phyloP scores from a whole-genome alignment of 2,113 vertebrate genomes.

The Chamaetylas fuelleborni region DNA sequence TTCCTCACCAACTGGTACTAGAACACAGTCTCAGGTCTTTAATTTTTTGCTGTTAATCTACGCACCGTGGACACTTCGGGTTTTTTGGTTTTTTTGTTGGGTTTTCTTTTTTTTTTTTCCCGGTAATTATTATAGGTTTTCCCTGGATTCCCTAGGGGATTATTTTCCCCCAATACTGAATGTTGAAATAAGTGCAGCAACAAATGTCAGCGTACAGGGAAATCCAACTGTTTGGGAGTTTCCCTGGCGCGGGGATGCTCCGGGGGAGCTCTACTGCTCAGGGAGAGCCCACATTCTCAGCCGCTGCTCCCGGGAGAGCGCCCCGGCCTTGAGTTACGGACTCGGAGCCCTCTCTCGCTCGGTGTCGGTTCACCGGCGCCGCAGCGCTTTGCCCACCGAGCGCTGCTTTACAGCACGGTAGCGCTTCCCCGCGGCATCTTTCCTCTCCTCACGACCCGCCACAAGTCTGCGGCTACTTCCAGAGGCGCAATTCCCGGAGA shows the following conservation, averaged over 20 bases:
- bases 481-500: accelerated
- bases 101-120: background rate
- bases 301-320: accelerated
- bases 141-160: background rate
- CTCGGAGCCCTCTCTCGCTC: accelerated
- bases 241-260: accelerated
- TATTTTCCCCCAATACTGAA: background rate
- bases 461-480: accelerated
- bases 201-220: background rate
- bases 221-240: accelerated
- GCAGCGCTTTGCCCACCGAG: background rate
- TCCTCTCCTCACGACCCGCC: accelerated
- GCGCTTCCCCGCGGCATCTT: accelerated
- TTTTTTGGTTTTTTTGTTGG: too few species aligned
- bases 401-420: background rate
- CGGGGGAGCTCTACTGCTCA: accelerated
- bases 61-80: accelerated
- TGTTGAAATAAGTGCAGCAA: background rate
- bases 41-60: background rate
- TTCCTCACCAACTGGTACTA: background rate
- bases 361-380: background rate
- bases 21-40: background rate
- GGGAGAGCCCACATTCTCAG: accelerated
- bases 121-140: background rate
- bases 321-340: background rate